phyloP scores from a whole-genome alignment of 2,888 invertebrate species.

The Lasioglossum morio region DNA sequence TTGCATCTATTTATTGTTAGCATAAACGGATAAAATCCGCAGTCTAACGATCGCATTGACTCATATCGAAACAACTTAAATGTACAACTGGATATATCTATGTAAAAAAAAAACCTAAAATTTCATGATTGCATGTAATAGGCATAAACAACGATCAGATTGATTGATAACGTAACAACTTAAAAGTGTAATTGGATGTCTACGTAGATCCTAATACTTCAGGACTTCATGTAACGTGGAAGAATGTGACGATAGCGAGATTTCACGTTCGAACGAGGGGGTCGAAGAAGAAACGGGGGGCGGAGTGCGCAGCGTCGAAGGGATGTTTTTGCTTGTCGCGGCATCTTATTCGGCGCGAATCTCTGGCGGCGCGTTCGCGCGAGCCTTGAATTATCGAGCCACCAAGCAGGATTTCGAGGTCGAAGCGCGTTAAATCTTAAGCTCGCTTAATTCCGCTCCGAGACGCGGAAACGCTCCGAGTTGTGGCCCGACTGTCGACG shows the following conservation, averaged over 20 bases:
- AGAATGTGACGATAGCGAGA: background rate
- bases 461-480: constrained; percentile 53
- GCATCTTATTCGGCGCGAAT: constrained; percentile 67
- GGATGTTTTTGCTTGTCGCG: constrained; percentile 63
- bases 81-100: too few relatives aligned
- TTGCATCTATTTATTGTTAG: too few relatives aligned
- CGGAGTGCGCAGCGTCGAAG: constrained; percentile 7
- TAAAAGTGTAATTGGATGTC: too few relatives aligned
- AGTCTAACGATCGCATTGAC: too few relatives aligned
- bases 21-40: too few relatives aligned
- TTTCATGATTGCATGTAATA: background rate
- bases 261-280: background rate
- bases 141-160: too few relatives aligned
- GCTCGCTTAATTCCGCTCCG: constrained; percentile 64
- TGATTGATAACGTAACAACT: too few relatives aligned
- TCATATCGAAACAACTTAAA: too few relatives aligned
- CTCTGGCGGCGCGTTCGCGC: constrained; percentile 64
- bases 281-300: background rate
- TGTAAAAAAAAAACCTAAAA: background rate
- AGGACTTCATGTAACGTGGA: too few relatives aligned
- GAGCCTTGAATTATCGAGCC: constrained; percentile 66
- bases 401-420: constrained; percentile 61
- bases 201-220: too few relatives aligned
- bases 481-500: constrained; percentile 38
- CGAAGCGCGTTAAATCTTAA: constrained; percentile 69